Evolutionary conservation across 2,888 invertebrate species (phyloP).

Genomic region (Capitulum mitella): DNA sequence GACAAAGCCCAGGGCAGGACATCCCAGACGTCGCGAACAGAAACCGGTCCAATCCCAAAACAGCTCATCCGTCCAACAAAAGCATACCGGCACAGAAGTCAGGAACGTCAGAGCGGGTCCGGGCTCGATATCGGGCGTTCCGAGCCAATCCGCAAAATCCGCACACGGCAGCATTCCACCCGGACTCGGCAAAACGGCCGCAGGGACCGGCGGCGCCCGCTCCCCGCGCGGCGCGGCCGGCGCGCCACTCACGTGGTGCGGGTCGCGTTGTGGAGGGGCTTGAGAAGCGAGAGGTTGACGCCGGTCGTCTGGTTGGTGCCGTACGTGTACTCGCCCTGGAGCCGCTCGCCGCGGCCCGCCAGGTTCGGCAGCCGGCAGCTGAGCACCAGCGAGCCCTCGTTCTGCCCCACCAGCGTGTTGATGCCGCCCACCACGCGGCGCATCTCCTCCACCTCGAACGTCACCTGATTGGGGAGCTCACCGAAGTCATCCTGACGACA

Average conservation of each 20-base stretch:
- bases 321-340: constrained; percentile 74
- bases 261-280: constrained; percentile 62
- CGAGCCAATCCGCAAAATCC: no score
- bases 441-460: constrained; percentile 76
- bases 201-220: neutral
- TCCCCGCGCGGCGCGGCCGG: neutral
- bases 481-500: neutral
- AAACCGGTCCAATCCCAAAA: no score
- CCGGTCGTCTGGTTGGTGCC: constrained; percentile 75
- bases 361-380: constrained; percentile 73
- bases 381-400: constrained; percentile 75
- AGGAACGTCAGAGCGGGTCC: no score
- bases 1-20: no score
- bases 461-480: constrained; percentile 54
- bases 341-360: constrained; percentile 72
- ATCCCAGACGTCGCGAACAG: no score
- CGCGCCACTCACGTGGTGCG: constrained; percentile 39
- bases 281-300: constrained; percentile 68
- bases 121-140: no score
- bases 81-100: no score
- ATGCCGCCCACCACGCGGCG: constrained; percentile 74
- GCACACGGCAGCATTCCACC: no score
- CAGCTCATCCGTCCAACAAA: no score
- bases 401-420: constrained; percentile 80
- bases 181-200: no score